Conservation (phyloP, 2,888 invertebrate species). For the Sinelater perroti region DNA sequence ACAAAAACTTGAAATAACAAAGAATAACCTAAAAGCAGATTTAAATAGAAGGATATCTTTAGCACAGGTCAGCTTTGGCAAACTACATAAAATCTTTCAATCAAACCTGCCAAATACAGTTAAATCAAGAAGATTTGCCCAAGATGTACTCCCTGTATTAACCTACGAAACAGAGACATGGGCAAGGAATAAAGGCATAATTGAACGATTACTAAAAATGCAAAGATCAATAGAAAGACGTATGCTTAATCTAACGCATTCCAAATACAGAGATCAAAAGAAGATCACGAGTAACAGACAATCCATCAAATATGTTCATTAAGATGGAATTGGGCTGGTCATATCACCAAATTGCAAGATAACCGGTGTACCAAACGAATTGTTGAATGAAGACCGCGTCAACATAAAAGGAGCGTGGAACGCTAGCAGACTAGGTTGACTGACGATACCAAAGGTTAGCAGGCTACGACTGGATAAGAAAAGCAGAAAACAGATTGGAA, state of each 20-base stretch:
- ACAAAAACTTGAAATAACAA: too few relatives aligned
- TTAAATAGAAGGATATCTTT: not conserved
- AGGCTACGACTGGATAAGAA: too few relatives aligned
- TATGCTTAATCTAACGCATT: not conserved
- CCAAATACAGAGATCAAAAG: not conserved
- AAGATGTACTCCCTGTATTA: not conserved
- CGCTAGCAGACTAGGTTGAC: not conserved
- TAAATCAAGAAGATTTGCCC: not conserved
- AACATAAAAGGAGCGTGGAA: not conserved
- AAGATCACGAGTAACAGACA: not conserved
- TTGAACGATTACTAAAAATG: not conserved
- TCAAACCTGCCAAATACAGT: not conserved
- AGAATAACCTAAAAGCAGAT: too few relatives aligned
- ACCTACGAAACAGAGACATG: not conserved
- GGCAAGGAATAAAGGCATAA: not conserved
- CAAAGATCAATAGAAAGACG: not conserved
- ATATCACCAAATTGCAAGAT: not conserved
- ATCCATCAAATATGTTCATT: not conserved
- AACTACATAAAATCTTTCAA: not conserved
- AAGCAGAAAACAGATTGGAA: too few relatives aligned
- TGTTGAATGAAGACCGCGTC: not conserved
- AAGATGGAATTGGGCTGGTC: slow-evolving; percentile 2
- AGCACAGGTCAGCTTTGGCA: not conserved
- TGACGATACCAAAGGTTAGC: too few relatives aligned
- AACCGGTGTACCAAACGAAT: slow-evolving; percentile 1